Percentiles rank a stretch among this genome's conserved stretches.
phyloP scores from a whole-genome alignment of 1,140 invertebrate genomes.

The Nomia melanderi region DNA sequence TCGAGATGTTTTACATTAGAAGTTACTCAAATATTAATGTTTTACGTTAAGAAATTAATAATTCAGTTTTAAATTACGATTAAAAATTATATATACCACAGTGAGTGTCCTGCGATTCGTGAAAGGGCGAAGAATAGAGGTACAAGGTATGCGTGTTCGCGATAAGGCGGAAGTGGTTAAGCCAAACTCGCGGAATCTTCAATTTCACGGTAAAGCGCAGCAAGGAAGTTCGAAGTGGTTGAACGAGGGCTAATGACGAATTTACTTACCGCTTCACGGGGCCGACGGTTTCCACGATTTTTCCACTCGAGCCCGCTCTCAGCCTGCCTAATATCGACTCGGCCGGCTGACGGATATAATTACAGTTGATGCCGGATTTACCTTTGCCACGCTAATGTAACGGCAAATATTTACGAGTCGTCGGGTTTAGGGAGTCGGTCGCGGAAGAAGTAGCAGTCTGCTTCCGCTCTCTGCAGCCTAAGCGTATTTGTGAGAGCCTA shows the following conservation, averaged over 20 bases:
- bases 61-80: too few relatives aligned
- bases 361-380: slow-evolving; percentile 55
- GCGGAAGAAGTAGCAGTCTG: slow-evolving; percentile 12
- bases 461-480: slow-evolving; percentile 3
- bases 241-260: slow-evolving; percentile 29
- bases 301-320: slow-evolving; percentile 11
- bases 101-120: not conserved
- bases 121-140: not conserved
- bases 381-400: slow-evolving; percentile 53
- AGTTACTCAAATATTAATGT: too few relatives aligned
- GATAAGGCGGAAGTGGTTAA: not conserved
- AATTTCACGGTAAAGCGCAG: not conserved
- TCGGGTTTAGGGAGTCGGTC: slow-evolving; percentile 36
- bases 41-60: too few relatives aligned
- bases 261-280: slow-evolving; percentile 26
- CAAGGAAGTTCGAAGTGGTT: slow-evolving; percentile 27
- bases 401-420: slow-evolving; percentile 63
- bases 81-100: too few relatives aligned
- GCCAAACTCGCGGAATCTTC: not conserved
- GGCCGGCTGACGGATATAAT: slow-evolving; percentile 50
- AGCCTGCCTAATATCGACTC: slow-evolving; percentile 26
- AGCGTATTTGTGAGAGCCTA: slow-evolving; percentile 49
- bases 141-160: not conserved
- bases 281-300: slow-evolving; percentile 16
- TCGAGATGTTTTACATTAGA: too few relatives aligned